These are phyloP conservation scores for Antennarius maculatus DNA, from an alignment of 2,797 vertebrate genomes.

Conservation along the genomic window DNA sequence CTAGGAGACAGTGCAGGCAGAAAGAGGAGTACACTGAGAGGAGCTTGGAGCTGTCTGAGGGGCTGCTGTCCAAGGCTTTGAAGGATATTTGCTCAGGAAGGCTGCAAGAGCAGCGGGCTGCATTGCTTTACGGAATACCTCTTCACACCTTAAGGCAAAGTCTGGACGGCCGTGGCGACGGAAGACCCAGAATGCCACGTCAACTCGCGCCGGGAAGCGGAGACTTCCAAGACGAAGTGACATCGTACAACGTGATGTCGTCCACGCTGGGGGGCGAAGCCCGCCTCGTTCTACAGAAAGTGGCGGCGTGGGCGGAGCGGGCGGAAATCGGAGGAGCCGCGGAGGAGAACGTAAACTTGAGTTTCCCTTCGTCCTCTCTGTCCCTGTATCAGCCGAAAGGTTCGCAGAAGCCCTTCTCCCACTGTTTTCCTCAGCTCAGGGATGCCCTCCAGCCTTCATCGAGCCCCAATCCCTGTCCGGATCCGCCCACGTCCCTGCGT, in stretches of 20 bases:
- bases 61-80: slow-evolving; percentile 99
- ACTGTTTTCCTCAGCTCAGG: slow-evolving; percentile 80
- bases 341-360: slow-evolving; percentile 90
- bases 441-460: slow-evolving; percentile 71
- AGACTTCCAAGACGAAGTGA: slow-evolving; percentile 80
- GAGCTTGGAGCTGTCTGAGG: slow-evolving; percentile 99
- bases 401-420: slow-evolving; percentile 90
- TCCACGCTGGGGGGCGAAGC: slow-evolving; percentile 91
- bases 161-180: slow-evolving; percentile 91
- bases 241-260: slow-evolving; percentile 65
- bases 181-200: slow-evolving; percentile 86
- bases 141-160: slow-evolving; percentile 94
- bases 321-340: slow-evolving; percentile 89
- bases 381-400: slow-evolving; percentile 90
- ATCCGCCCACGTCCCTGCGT: slow-evolving; percentile 89
- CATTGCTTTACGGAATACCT: slow-evolving; percentile 99
- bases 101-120: slow-evolving; percentile 97
- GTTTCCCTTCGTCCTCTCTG: slow-evolving; percentile 90
- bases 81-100: slow-evolving; percentile 99
- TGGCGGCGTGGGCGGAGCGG: slow-evolving; percentile 94
- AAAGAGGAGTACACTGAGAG: slow-evolving; percentile 98
- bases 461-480: slow-evolving; percentile 74
- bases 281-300: slow-evolving; percentile 93
- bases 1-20: slow-evolving; percentile 93
- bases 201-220: slow-evolving; percentile 85